Base-by-base conservation (phyloP, 2,113 vertebrate species). In the Corythaeola cristata region DNA sequence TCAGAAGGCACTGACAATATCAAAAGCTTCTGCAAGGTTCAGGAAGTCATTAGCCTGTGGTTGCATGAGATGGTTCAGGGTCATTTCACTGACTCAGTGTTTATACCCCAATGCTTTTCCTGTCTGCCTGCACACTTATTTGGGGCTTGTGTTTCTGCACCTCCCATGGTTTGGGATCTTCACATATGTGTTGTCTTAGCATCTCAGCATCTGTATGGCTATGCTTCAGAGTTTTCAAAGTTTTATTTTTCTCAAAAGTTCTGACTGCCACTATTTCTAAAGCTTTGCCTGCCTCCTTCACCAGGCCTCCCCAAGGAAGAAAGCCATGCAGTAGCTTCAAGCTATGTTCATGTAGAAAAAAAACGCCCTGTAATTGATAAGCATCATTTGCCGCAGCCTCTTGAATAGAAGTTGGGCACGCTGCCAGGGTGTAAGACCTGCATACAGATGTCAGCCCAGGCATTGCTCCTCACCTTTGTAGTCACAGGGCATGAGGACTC, bases 101-200 rank as follows among this genome's bases (percentile, higher is more conserved):
- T 68, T 33, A 6, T 8, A 59, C 19, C 35, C 22, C 30, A 10
- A 0, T 32, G 49, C 45, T 71, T 19, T 45, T 58, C 53, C 49
- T 6, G 12, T 12, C 32, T 0, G 2, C 30, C 9, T 3, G 6
- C 1, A 0, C 0, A 0, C 22, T 33, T 22, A 5, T 22, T 12
- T 3, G 8, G 23, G 16, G 6, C 14, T 17, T 26, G 13, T 19
- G 30, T 60, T 88, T 56, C 62, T 15, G 11, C 27, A 10, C 33
- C 39, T 79, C 15, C 7, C 2, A 0, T 58, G 56, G 6, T 88
- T 28, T 35, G 66, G 28, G 30, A 24, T 33, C 27, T 26, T 62
- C 3, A 0, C 7, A 5, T n/a, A 4, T 6, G 7, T 17, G 14
- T 27, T 60, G 53, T 11, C 9, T 16, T 26, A 49, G 8, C 23